These are phyloP conservation scores for Crocallis elinguaria DNA, from an alignment of 2,888 invertebrate species.

Conservation along the genomic window DNA sequence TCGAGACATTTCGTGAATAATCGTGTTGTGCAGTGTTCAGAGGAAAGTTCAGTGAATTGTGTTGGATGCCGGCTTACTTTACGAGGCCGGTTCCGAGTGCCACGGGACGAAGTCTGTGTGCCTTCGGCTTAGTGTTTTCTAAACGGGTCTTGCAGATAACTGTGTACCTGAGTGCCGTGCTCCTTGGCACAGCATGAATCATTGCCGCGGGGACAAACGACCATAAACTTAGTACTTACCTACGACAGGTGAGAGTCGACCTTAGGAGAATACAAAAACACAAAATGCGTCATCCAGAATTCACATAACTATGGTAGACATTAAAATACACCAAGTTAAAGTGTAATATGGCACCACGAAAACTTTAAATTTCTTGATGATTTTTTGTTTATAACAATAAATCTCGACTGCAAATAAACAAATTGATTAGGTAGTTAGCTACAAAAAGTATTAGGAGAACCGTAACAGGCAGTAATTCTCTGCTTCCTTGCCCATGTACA, in stretches of 20 bases:
- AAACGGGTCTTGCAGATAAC: slow-evolving; percentile 53
- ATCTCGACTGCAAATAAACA: not conserved
- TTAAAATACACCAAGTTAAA: too few species aligned
- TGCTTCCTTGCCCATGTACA: slow-evolving; percentile 15
- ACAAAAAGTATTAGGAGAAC: not conserved
- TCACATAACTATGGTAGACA: too few species aligned
- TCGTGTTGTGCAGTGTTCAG: slow-evolving; percentile 40
- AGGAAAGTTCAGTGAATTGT: slow-evolving; percentile 49
- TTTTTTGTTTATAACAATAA: too few species aligned
- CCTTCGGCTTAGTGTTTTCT: slow-evolving; percentile 65
- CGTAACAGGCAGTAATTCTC: not conserved
- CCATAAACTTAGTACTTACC: too few species aligned
- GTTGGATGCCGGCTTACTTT: slow-evolving; percentile 58
- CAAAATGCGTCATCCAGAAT: too few species aligned
- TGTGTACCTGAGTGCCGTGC: slow-evolving; percentile 23
- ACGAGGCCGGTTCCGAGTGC: slow-evolving; percentile 58
- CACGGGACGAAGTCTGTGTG: slow-evolving; percentile 43
- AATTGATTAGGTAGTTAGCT: not conserved
- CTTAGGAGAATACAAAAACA: too few species aligned
- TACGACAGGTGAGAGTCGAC: not conserved
- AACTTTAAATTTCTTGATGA: too few species aligned
- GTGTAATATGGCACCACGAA: too few species aligned
- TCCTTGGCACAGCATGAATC: slow-evolving; percentile 38
- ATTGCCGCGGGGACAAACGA: not conserved
- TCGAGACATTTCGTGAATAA: slow-evolving; percentile 41